Evolutionary conservation across 2,888 invertebrate species (phyloP).

Genomic region (Eupithecia subumbrata): DNA sequence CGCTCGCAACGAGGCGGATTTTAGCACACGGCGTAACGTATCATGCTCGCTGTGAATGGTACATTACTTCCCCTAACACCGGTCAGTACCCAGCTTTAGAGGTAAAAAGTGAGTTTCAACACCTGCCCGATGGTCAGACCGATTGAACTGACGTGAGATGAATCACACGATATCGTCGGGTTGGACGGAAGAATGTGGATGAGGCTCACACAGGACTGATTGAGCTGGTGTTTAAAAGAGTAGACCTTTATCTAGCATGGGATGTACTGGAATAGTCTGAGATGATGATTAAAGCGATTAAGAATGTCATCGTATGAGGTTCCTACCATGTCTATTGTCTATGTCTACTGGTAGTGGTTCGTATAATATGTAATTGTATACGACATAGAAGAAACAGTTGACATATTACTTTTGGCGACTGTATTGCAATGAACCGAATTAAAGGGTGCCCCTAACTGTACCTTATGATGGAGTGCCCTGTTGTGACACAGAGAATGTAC

Average conservation of each 20-base stretch:
- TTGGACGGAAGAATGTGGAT: background rate
- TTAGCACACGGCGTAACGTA: too few relatives aligned
- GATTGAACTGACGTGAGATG: background rate
- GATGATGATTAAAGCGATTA: background rate
- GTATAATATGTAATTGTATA: too few relatives aligned
- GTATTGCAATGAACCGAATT: slow-evolving; percentile 10
- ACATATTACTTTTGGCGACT: background rate
- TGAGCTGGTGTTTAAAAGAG: background rate
- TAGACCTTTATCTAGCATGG: too few relatives aligned
- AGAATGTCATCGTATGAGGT: background rate
- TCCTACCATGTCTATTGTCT: too few relatives aligned
- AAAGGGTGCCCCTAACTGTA: slow-evolving; percentile 48
- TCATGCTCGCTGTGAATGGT: too few relatives aligned
- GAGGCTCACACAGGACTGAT: background rate
- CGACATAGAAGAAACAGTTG: background rate
- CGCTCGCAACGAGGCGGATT: too few relatives aligned
- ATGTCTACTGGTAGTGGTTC: too few relatives aligned
- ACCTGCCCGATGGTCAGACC: too few relatives aligned
- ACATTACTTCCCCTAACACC: too few relatives aligned
- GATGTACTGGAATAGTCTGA: too few relatives aligned
- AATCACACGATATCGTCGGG: background rate
- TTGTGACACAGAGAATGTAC: slow-evolving; percentile 44
- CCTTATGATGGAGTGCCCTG: slow-evolving; percentile 52
- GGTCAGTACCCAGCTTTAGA: too few relatives aligned
- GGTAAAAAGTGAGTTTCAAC: too few relatives aligned